Base-by-base conservation (phyloP, 2,113 vertebrate genomes). In the Cacatua alba region DNA sequence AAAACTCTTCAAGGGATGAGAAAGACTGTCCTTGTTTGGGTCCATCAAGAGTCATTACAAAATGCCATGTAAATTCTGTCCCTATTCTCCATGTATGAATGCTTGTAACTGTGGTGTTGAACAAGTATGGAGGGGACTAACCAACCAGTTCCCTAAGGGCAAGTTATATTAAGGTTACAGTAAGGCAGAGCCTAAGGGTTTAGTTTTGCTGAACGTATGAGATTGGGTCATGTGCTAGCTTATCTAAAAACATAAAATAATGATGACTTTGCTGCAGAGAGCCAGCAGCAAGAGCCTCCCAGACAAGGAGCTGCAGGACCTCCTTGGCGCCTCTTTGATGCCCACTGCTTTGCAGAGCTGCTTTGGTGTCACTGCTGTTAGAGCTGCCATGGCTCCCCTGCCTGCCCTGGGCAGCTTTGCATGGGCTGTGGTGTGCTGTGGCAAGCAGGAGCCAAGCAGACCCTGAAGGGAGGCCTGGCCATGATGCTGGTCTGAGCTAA, bases 331-430 rank as follows among this genome's bases (percentile, higher is more conserved):
- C 1, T 5, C 13, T 65, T 70, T 7, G 0, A 26, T 57, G 48
- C 82, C 83, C 33, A 31, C 11, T 2, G 7, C 41, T 68, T 26
- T 14, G 53, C 33, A 43, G 67, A 55, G 11, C 35, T 76, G n/a
- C 12, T 43, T 44, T 43, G 3, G 1, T 41, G 37, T 13, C 0
- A 0, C 20, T 35, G 18, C 37, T 78, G 3, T 5, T 23, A 5
- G 16, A n/a, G 57, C 35, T 2, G 2, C 60, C 70, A 62, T 0
- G 0, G 43, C 29, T 84, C 18, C 64, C 19, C 44, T 44, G 51
- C 60, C 59, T 41, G 41, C 41, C 41, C 41, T 33, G 43, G 21
- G 48, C 2, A 8, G 63, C 37, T 21, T n/a, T 59, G 21, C 57
- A 24, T 41, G 41, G 41, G 41, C 41, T 80, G 25, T 39, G 44